Evolutionary conservation across 2,113 vertebrate genomes (phyloP).

Genomic region (Phoxinus phoxinus): DNA sequence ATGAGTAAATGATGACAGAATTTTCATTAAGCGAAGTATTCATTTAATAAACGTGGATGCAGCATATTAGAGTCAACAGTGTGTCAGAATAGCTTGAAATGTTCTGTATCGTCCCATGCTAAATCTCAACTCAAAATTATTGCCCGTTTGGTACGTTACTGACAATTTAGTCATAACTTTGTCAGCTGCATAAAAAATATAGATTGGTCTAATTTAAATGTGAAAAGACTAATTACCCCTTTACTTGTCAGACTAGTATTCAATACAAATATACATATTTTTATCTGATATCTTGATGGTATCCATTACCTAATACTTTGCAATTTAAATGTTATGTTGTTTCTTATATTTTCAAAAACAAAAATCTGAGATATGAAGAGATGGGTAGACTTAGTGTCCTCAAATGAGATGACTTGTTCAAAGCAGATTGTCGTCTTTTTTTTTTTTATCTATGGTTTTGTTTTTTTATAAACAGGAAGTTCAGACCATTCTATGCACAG

Average conservation of each 20-base stretch:
- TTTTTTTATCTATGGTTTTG: constrained; percentile 33
- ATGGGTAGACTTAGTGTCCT: too few species aligned
- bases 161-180: background rate
- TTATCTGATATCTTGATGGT: background rate
- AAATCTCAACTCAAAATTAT: background rate
- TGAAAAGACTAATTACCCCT: background rate
- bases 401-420: background rate
- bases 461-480: constrained; percentile 75
- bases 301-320: background rate
- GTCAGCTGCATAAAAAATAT: background rate
- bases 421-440: background rate
- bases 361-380: too few species aligned
- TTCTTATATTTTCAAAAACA: too few species aligned
- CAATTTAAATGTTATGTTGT: background rate
- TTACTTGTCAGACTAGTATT: background rate
- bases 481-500: constrained; percentile 82
- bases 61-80: background rate
- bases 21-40: too few species aligned
- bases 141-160: too few species aligned
- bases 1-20: too few species aligned
- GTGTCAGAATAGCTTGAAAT: background rate
- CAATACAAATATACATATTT: background rate
- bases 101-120: background rate
- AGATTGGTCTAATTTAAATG: background rate
- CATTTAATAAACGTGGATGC: background rate